Evolutionary conservation across 1,140 invertebrate species (phyloP), one percentile per base, ranked within the genome.

Genomic region (Himalopsyche phryganea): DNA sequence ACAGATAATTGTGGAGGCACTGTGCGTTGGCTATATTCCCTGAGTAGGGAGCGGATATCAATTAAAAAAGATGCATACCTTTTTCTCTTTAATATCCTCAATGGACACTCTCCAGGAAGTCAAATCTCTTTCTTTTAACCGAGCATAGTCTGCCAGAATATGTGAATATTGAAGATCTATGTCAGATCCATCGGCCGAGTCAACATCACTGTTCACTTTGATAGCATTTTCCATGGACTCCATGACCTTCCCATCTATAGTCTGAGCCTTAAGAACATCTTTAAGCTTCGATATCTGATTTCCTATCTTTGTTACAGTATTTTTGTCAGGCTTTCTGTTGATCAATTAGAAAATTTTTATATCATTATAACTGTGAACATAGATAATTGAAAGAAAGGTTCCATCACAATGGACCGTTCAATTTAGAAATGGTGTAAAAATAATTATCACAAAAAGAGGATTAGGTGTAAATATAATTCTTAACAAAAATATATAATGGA

Each of bases 71-170:
- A n/a, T n/a, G n/a, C n/a, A n/a, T 45, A 75, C 74, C 71, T 73
- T 61, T 66, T 69, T 71, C 11, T 67, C 71, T 58, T 73, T 71
- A 4, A 76, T 72, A 50, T 74, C 67, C 1, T 75, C 76, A 14
- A 78, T 62, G 6, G 75, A 74, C 0, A 78, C 76, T 46, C 75
- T 76, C 58, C 70, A 78, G 5, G 68, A 70, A 48, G 67, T 71
- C 18, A 76, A 55, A 36, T 78, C 74, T 18, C 73, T 69, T 28
- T 73, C 72, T 35, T 67, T 66, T 4, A 70, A 28, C 1, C 58
- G 62, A 9, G 74, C 69, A 15, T 77, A 74, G 0, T 70, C 66
- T 0, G 72, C 71, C 6, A 78, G 44, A 1, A 68, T 70, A 55
- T 78, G 74, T 15, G 76, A 56, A 48, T 73, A 76, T 58, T 74